These are phyloP conservation scores for Gephyroberyx darwinii DNA, from an alignment of 2,797 vertebrate genomes.

Conservation along the genomic window DNA sequence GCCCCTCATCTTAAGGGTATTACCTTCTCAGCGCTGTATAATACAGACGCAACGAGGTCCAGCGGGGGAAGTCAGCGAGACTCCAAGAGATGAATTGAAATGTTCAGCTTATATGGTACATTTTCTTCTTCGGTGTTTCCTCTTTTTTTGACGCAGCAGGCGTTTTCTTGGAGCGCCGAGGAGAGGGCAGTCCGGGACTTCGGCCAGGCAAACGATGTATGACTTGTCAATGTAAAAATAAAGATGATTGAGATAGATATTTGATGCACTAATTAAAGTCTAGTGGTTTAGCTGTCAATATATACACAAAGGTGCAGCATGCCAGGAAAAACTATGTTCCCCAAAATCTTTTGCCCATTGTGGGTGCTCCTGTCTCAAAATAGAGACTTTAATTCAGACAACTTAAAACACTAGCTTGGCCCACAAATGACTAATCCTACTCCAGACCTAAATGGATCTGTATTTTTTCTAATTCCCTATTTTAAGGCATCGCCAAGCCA, in stretches of 20 bases:
- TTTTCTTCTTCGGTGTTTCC: no score
- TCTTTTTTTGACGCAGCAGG: slow-evolving; percentile 9
- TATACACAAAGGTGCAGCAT: slow-evolving; percentile 9
- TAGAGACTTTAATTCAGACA: slow-evolving; percentile 70
- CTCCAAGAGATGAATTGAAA: neutral
- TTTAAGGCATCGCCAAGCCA: slow-evolving; percentile 57
- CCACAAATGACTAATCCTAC: slow-evolving; percentile 67
- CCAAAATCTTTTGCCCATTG: slow-evolving; percentile 49
- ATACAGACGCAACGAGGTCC: slow-evolving; percentile 28
- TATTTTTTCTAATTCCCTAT: slow-evolving; percentile 37
- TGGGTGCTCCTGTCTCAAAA: slow-evolving; percentile 62
- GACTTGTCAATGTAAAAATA: slow-evolving; percentile 45
- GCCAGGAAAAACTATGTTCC: slow-evolving; percentile 56
- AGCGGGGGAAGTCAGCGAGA: no score
- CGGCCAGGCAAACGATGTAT: slow-evolving; percentile 34
- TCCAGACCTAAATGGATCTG: slow-evolving; percentile 58
- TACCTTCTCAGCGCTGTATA: slow-evolving; percentile 40
- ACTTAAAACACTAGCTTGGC: slow-evolving; percentile 64
- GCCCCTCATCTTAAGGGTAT: slow-evolving; percentile 49
- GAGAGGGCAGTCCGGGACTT: slow-evolving; percentile 12
- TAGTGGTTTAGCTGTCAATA: slow-evolving; percentile 41
- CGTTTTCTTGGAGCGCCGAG: slow-evolving; percentile 17
- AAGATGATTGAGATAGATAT: slow-evolving; percentile 51
- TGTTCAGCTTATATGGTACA: neutral
- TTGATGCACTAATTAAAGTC: slow-evolving; percentile 52